Conservation (phyloP, 2,113 vertebrate genomes). For the Carassius auratus region DNA sequence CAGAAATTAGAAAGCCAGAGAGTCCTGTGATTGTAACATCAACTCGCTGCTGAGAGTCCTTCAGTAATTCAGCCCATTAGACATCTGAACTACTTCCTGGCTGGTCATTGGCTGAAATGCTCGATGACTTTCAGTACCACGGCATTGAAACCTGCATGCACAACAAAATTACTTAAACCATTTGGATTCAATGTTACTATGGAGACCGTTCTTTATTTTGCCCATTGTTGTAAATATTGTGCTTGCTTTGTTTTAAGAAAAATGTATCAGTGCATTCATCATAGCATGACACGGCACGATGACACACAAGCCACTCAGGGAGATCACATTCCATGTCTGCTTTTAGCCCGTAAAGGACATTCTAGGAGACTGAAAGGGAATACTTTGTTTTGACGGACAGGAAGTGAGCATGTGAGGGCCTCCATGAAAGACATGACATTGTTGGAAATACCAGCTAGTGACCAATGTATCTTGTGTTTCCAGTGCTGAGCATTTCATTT, state of each 20-base stretch:
- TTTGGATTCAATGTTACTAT: neutral
- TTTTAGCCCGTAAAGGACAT: neutral
- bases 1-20: neutral
- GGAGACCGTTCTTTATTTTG: neutral
- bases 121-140: neutral
- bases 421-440: neutral
- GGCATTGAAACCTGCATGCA: neutral
- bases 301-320: neutral
- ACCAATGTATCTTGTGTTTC: neutral
- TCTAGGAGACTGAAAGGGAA: neutral
- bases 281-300: neutral
- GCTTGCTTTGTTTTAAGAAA: neutral
- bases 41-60: constrained; percentile 12
- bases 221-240: neutral
- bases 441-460: neutral
- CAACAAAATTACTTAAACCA: neutral
- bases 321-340: neutral
- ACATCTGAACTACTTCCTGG: constrained; percentile 24
- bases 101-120: neutral
- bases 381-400: constrained; percentile 25
- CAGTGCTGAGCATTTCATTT: neutral
- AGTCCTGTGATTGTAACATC: constrained; percentile 14
- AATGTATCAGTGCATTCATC: neutral
- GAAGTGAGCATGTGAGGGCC: neutral
- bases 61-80: constrained; percentile 14